Evolutionary conservation across 1,140 invertebrate genomes (phyloP).

Genomic region (Drosophila parabipectinata): DNA sequence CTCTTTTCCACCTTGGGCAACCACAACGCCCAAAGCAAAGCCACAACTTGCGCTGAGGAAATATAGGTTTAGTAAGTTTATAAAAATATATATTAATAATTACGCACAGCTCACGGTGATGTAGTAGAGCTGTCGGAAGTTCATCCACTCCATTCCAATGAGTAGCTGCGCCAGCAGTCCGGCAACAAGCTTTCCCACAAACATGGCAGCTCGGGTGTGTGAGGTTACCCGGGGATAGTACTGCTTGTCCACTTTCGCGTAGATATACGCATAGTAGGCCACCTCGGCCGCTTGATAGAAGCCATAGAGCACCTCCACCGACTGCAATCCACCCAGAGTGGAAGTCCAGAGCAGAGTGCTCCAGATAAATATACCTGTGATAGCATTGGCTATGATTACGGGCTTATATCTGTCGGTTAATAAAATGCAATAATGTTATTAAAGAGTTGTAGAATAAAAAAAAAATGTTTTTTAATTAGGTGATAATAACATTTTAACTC

Average conservation of each 20-base stretch:
- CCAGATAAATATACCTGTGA: slow-evolving; percentile 90
- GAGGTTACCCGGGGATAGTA: slow-evolving; percentile 91
- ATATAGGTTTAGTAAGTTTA: background rate
- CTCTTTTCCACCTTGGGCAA: slow-evolving; percentile 90
- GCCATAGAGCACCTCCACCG: slow-evolving; percentile 89
- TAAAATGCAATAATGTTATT: background rate
- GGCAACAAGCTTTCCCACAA: slow-evolving; percentile 88
- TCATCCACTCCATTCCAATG: slow-evolving; percentile 86
- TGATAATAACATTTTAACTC: background rate
- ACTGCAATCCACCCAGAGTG: slow-evolving; percentile 87
- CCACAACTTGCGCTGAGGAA: slow-evolving; percentile 87
- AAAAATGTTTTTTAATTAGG: background rate
- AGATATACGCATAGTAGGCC: slow-evolving; percentile 96
- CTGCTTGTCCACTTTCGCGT: slow-evolving; percentile 92
- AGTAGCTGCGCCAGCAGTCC: slow-evolving; percentile 87
- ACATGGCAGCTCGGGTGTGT: slow-evolving; percentile 88
- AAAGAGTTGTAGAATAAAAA: background rate
- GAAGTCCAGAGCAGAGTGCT: slow-evolving; percentile 89
- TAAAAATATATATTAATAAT: background rate
- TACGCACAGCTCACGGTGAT: slow-evolving; percentile 87
- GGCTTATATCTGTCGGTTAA: slow-evolving; percentile 89
- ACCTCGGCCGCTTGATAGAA: slow-evolving; percentile 94
- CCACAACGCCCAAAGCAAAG: slow-evolving; percentile 90
- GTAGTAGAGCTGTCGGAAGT: slow-evolving; percentile 89
- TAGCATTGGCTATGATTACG: slow-evolving; percentile 90